Evolutionary conservation across 64 coral and sea anemone genomes (phyloP).

Genomic region (Dendrophyllia cribrosa): DNA sequence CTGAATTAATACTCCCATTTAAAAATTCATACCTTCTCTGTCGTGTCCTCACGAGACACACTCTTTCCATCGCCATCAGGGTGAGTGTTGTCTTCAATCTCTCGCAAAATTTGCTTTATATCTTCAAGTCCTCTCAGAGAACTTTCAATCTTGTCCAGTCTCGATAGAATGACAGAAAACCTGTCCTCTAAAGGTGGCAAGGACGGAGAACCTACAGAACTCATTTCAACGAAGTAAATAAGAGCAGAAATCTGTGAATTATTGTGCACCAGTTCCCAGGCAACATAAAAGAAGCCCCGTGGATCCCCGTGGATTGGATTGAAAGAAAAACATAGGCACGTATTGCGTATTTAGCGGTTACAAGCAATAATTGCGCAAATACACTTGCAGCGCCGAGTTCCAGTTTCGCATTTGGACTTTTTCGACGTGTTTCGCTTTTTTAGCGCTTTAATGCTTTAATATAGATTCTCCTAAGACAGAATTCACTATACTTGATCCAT

Average conservation of each 20-base stretch:
- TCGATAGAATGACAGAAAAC: slow-evolving; percentile 62
- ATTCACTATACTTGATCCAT: too few relatives aligned
- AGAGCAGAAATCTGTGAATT: too few relatives aligned
- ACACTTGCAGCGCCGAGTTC: too few relatives aligned
- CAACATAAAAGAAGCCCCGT: background rate
- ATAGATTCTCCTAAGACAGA: too few relatives aligned
- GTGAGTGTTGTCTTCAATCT: slow-evolving; percentile 76
- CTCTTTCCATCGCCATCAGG: slow-evolving; percentile 62
- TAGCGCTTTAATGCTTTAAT: too few relatives aligned
- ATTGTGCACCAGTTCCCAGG: background rate
- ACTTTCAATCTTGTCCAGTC: slow-evolving; percentile 62
- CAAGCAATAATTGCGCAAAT: too few relatives aligned
- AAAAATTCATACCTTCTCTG: slow-evolving; percentile 35
- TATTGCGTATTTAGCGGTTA: background rate
- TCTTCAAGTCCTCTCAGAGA: slow-evolving; percentile 25
- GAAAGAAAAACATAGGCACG: background rate
- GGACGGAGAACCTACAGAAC: background rate
- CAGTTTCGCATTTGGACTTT: too few relatives aligned
- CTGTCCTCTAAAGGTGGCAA: background rate
- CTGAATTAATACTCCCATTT: too few relatives aligned
- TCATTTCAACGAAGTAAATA: background rate
- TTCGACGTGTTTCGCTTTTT: too few relatives aligned
- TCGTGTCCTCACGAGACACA: slow-evolving; percentile 9
- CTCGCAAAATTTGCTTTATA: slow-evolving; percentile 9
- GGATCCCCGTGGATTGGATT: background rate